Conservation (phyloP, 2,113 vertebrate species). For the Clarias macrocephalus region DNA sequence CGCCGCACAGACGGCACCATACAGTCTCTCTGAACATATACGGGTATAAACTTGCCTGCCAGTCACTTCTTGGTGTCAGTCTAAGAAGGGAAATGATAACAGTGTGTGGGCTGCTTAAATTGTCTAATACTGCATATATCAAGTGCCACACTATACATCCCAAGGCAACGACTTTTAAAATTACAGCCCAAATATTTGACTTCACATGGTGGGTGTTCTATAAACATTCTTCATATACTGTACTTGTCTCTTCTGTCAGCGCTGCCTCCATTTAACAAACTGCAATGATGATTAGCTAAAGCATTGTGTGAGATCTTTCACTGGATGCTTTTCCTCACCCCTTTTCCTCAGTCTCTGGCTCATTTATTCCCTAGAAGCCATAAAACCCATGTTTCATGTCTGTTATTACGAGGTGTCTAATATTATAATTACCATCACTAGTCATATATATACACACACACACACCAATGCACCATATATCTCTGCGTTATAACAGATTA, state of each 20-base stretch:
- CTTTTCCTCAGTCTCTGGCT: neutral
- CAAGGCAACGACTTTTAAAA: conserved; percentile 2
- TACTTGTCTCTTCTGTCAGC: conserved; percentile 19
- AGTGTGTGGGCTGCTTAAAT: conserved; percentile 15
- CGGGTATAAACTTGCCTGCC: neutral
- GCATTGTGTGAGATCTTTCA: neutral
- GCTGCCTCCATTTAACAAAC: conserved; percentile 13
- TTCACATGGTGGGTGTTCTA: conserved; percentile 28
- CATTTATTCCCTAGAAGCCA: neutral
- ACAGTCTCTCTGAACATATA: neutral
- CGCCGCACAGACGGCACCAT: neutral
- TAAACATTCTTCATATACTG: conserved; percentile 18
- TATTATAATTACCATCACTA: neutral
- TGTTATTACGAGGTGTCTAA: neutral
- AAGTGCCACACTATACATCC: neutral
- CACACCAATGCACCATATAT: neutral
- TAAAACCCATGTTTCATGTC: neutral
- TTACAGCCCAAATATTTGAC: conserved; percentile 35
- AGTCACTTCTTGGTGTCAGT: neutral
- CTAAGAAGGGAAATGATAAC: neutral
- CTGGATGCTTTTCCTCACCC: neutral
- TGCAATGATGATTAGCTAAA: neutral
- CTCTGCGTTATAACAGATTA: neutral
- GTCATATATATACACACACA: neutral
- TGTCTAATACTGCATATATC: neutral